Base-by-base conservation (phyloP, 1,140 invertebrate genomes). In the Drosophila mojavensis region DNA sequence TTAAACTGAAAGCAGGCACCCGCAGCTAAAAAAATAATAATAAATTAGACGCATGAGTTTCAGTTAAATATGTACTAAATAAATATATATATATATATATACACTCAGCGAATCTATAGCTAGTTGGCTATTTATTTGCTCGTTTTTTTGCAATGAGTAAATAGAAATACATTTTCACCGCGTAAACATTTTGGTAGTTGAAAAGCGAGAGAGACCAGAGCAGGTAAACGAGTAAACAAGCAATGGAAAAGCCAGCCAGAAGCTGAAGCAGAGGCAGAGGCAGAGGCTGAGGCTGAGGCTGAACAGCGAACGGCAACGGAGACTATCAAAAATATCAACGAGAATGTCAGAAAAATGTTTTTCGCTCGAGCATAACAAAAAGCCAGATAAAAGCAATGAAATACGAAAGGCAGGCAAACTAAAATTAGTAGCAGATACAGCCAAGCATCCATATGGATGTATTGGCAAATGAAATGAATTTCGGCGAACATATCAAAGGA, bases 41-140 rank as follows among this genome's bases (percentile, higher is more conserved):
- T 86, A 86, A 86, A 88, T 86, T 88, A 79, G 47, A 24, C 67
- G 70, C 76, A 79, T 79, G 83, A 26, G 50, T 68, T 55, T 53
- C 63, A 50, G 13, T 24, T 45, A 43, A 15, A 30, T 36, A 15
- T 24, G 11, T 7, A 54, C 15, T 4, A 45, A 17, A 45, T 45
- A 45, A 15, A 47, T 15, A 15, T 17, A 47, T 33, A 17, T n/a
- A 45, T 13, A 0, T n/a, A 3, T 3, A 43, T 5, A 45, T 4
- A 17, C 6, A 45, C n/a, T 6, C 15, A 11, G n/a, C 43, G 4
- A 15, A 4, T 45, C 43, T 15, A 45, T 17, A 15, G 13, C 15
- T 17, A 45, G 15, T 45, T 45, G 33, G 33, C 15, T 43, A 10
- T 24, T 28, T 48, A 24, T 61, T 68, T 48, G 13, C 51, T 15